These are phyloP conservation scores for Volucella zonaria DNA, from an alignment of 2,888 invertebrate species.

Conservation along the genomic window DNA sequence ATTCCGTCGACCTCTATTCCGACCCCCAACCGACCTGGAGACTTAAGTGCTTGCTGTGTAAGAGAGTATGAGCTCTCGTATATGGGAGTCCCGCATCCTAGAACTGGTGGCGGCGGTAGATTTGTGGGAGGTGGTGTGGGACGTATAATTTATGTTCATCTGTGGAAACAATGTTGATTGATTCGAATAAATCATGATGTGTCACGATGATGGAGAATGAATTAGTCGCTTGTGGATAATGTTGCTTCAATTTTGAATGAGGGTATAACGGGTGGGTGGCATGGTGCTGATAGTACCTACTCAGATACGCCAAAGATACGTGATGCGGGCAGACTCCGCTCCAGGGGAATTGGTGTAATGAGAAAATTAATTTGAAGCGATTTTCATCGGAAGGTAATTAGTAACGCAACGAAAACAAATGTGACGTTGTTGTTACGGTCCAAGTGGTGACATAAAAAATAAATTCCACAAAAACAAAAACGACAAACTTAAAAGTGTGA, in stretches of 20 bases:
- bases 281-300: background rate
- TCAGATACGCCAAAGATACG: background rate
- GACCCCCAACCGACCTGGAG: constrained; percentile 20
- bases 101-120: background rate
- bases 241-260: too few relatives aligned
- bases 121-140: background rate
- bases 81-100: background rate
- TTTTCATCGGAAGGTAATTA: constrained; percentile 72
- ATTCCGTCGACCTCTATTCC: constrained; percentile 1
- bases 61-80: too few relatives aligned
- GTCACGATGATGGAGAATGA: constrained; percentile 63
- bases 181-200: constrained; percentile 73
- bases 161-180: constrained; percentile 73
- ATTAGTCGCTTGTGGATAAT: constrained; percentile 46
- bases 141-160: constrained; percentile 67
- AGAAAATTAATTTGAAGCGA: constrained; percentile 72
- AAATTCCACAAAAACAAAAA: too few relatives aligned
- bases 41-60: constrained; percentile 56
- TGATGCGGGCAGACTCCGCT: background rate
- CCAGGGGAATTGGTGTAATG: constrained; percentile 50
- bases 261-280: background rate
- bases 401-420: constrained; percentile 69
- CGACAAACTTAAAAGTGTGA: constrained; percentile 52
- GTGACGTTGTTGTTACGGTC: constrained; percentile 44
- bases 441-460: constrained; percentile 62